phyloP scores from a whole-genome alignment of 2,797 vertebrate species.

The Alauda arvensis region DNA sequence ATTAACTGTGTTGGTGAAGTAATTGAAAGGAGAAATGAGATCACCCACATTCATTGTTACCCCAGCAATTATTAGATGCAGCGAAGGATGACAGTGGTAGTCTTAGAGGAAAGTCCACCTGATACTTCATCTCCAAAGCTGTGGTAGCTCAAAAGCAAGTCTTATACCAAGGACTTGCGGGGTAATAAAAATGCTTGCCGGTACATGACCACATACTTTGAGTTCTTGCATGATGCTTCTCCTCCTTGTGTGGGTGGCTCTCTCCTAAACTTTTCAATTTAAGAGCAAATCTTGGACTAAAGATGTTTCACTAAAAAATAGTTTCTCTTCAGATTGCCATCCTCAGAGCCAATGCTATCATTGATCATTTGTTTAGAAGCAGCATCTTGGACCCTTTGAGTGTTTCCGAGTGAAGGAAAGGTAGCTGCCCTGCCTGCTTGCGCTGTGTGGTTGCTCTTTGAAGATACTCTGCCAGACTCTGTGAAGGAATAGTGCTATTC shows the following conservation, averaged over 20 bases:
- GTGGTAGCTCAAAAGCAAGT: not conserved
- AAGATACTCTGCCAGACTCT: not conserved
- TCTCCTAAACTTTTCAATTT: not conserved
- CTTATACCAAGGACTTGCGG: not conserved
- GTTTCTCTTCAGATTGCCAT: not conserved
- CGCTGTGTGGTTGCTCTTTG: not conserved
- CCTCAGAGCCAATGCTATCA: accelerated
- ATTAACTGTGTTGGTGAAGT: not conserved
- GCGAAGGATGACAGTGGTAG: not conserved
- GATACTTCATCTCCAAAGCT: not conserved
- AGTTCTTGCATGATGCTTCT: not conserved
- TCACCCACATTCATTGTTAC: not conserved
- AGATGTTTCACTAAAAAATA: not conserved
- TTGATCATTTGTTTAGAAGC: not conserved
- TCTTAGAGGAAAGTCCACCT: not conserved
- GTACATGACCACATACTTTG: not conserved
- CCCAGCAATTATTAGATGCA: not conserved
- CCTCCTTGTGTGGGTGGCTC: not conserved
- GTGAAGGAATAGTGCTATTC: not conserved
- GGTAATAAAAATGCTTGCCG: not conserved
- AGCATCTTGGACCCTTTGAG: not conserved
- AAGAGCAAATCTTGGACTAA: not conserved
- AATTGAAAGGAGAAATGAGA: conserved; percentile 11
- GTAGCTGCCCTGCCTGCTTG: not conserved
- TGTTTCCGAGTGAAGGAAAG: not conserved